Conservation (phyloP, 2,888 invertebrate species). For the Cosmopolites sordidus region DNA sequence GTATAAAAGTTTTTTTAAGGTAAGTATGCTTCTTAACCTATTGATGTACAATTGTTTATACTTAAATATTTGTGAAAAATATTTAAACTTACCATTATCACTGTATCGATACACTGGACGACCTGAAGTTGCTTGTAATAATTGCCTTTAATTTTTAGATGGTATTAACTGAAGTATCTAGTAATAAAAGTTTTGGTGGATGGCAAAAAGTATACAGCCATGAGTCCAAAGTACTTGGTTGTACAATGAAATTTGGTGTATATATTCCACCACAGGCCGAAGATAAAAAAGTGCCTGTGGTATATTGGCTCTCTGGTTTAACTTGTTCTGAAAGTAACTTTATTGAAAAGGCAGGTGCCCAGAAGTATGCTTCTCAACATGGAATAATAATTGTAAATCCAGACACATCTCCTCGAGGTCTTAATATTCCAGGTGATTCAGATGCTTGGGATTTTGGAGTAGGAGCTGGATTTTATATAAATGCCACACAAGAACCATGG, state of each 20-base stretch:
- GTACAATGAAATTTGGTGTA: constrained; percentile 90
- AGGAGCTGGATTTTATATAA: constrained; percentile 93
- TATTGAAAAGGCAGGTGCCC: constrained; percentile 91
- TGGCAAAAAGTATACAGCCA: constrained; percentile 81
- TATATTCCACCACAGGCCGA: constrained; percentile 78
- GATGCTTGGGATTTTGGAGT: constrained; percentile 93
- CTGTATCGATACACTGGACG: no score
- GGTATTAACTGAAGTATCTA: constrained; percentile 53
- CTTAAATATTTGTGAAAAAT: no score
- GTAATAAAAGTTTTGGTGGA: constrained; percentile 76
- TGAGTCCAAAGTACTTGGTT: constrained; percentile 71
- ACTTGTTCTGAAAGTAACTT: constrained; percentile 96
- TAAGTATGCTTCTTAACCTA: no score
- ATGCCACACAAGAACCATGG: constrained; percentile 91
- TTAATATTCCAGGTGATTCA: constrained; percentile 86
- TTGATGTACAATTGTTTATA: no score
- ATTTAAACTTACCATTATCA: no score
- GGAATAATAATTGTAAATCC: constrained; percentile 87
- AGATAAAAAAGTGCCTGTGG: constrained; percentile 65
- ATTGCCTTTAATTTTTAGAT: no score
- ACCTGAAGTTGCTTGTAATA: no score
- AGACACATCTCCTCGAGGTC: constrained; percentile 92
- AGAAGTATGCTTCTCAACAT: constrained; percentile 80
- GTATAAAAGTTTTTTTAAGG: no score
- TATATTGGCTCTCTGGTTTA: constrained; percentile 89